Evolutionary conservation across 2,888 invertebrate species (phyloP), one percentile per base, ranked within the genome.

Genomic region (Sarcophaga carnaria): DNA sequence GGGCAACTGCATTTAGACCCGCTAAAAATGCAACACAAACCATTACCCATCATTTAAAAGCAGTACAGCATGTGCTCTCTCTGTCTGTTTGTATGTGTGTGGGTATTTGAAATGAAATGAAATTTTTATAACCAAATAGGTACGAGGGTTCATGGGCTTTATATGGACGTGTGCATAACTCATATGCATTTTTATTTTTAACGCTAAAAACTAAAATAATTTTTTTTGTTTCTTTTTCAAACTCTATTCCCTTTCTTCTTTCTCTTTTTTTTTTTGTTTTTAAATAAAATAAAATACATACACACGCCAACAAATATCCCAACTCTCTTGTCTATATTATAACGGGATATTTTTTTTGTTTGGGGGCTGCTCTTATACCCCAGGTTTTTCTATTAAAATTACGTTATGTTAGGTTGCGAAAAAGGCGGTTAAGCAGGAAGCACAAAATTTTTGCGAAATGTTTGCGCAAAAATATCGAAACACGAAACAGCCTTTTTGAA

Each of bases 241-340:
- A 60, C 10, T n/a, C 20, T 54, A 69, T 60, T 6, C 47, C 11
- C 10, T 3, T 47, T 14, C 25, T 22, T 59, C 22, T 49, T 22
- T 49, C 1, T 20, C 59, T 25, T 49, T 60, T 49, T 45, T 37
- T 37, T 37, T 37, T 37, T 54, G 45, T n/a, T 37, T 84, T 84
- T 80, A 84, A 76, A 79, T 79, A 79, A 83, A 79, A 75, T 83
- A 54, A 27, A 25, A 45, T 64, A 70, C 37, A 64, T 47, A 25
- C 77, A 70, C 47, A 80, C 20, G 67, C 54, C 76, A 76, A 45
- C 63, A 49, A 59, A 45, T 22, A n/a, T 8, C 37, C 27, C 37
- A 37, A 47, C 63, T n/a, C n/a, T 22, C 12, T 8, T 66, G 22
- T 17, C 17, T 72, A 72, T 27, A n/a, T 22, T 64, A 70, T 37